These are phyloP conservation scores for Lepus oiostolus DNA, from an alignment of 2,797 vertebrate species.

Conservation along the genomic window DNA sequence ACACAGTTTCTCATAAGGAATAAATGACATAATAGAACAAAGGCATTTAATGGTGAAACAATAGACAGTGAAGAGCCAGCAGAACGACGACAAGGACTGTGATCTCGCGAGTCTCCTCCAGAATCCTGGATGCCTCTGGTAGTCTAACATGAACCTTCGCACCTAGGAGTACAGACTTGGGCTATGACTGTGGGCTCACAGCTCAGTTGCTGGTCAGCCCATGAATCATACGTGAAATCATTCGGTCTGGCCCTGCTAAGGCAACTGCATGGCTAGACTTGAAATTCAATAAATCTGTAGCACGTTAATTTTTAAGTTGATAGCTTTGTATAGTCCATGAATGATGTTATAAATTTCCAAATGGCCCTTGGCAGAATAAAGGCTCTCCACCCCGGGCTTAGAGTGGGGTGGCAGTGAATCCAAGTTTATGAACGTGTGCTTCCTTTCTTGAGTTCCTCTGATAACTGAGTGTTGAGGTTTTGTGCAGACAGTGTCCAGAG, in stretches of 20 bases:
- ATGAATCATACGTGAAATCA: too few relatives aligned
- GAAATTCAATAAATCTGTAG: too few relatives aligned
- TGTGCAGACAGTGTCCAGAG: neutral
- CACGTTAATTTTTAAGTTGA: too few relatives aligned
- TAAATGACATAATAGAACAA: neutral
- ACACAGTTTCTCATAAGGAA: neutral
- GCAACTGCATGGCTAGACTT: too few relatives aligned
- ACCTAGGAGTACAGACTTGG: neutral
- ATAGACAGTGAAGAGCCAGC: neutral
- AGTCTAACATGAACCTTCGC: neutral
- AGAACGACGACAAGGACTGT: accelerated
- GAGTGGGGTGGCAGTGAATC: neutral
- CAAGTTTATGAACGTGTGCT: neutral
- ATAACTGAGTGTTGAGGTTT: neutral
- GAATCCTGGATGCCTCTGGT: neutral
- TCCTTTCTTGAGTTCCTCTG: neutral
- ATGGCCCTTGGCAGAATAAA: too few relatives aligned
- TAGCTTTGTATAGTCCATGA: too few relatives aligned
- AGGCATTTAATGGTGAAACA: too few relatives aligned
- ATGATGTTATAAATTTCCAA: too few relatives aligned
- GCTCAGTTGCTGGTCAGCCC: neutral
- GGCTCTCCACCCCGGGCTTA: too few relatives aligned
- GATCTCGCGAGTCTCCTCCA: neutral
- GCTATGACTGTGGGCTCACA: neutral
- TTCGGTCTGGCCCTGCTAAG: too few relatives aligned